Percentiles rank a stretch among this genome's conserved stretches.
Evolutionary conservation across 2,113 vertebrate genomes (phyloP).

Genomic region (Actenoides hombroni): DNA sequence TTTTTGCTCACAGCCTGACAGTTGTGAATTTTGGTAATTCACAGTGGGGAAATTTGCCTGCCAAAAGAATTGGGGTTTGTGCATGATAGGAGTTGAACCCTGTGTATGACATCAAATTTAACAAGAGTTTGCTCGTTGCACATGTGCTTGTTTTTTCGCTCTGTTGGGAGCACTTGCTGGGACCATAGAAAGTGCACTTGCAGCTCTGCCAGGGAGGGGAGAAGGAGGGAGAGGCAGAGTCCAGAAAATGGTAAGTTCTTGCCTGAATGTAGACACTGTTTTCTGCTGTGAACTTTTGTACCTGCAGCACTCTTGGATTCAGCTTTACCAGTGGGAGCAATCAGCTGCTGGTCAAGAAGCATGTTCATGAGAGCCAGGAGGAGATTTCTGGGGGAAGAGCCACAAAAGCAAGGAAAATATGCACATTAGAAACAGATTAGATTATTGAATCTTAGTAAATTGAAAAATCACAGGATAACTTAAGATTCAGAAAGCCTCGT

Average conservation of each 20-base stretch:
- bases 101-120: background rate
- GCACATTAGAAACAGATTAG: background rate
- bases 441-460: background rate
- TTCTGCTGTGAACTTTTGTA: constrained; percentile 48
- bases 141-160: background rate
- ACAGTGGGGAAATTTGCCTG: background rate
- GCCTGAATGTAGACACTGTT: background rate
- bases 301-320: background rate
- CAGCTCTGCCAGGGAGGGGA: background rate
- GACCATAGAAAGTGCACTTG: background rate
- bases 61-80: background rate
- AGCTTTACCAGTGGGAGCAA: background rate
- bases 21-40: background rate
- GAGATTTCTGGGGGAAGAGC: background rate
- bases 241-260: background rate
- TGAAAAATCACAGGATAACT: background rate
- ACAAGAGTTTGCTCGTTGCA: background rate
- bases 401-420: background rate
- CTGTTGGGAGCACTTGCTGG: background rate
- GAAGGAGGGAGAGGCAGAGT: background rate
- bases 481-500: background rate
- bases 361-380: background rate
- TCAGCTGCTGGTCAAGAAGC: background rate
- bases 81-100: background rate
- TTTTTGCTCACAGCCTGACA: background rate